Conservation (phyloP, 1,140 invertebrate species). For the Chlorops oryzae region DNA sequence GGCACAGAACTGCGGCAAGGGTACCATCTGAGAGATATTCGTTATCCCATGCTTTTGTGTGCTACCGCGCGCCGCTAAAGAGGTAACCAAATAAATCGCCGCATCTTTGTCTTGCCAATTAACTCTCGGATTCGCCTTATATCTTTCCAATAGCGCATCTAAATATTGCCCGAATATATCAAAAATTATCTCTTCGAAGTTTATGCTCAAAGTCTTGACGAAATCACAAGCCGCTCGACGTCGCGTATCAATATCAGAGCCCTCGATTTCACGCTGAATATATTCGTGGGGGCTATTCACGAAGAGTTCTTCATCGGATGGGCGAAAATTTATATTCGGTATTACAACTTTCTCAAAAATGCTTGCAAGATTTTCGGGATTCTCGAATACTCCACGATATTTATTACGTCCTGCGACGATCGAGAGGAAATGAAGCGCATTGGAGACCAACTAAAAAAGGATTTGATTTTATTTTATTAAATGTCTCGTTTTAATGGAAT, state of each 20-base stretch:
- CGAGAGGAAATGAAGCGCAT: slow-evolving; percentile 90
- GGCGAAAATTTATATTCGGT: slow-evolving; percentile 95
- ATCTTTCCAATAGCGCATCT: slow-evolving; percentile 74
- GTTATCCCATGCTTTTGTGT: slow-evolving; percentile 90
- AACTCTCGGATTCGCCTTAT: slow-evolving; percentile 63
- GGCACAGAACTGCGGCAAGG: slow-evolving; percentile 79
- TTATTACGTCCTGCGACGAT: slow-evolving; percentile 86
- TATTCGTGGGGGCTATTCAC: slow-evolving; percentile 98
- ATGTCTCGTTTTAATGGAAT: background rate
- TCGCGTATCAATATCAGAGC: slow-evolving; percentile 95
- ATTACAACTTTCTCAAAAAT: slow-evolving; percentile 98
- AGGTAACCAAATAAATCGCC: slow-evolving; percentile 92
- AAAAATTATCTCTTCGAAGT: slow-evolving; percentile 90
- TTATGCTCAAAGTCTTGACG: slow-evolving; percentile 79
- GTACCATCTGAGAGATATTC: slow-evolving; percentile 81
- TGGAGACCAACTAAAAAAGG: slow-evolving; percentile 77
- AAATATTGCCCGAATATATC: slow-evolving; percentile 88
- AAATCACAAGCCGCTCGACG: slow-evolving; percentile 93
- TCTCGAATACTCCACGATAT: slow-evolving; percentile 86
- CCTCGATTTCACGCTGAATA: slow-evolving; percentile 93
- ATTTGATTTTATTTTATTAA: background rate
- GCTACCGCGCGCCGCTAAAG: slow-evolving; percentile 84
- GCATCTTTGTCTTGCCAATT: slow-evolving; percentile 95
- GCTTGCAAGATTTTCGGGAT: slow-evolving; percentile 73
- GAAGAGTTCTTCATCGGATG: slow-evolving; percentile 91